Base-by-base conservation (phyloP, 1,140 invertebrate species). In the Drosophila nebulosa region DNA sequence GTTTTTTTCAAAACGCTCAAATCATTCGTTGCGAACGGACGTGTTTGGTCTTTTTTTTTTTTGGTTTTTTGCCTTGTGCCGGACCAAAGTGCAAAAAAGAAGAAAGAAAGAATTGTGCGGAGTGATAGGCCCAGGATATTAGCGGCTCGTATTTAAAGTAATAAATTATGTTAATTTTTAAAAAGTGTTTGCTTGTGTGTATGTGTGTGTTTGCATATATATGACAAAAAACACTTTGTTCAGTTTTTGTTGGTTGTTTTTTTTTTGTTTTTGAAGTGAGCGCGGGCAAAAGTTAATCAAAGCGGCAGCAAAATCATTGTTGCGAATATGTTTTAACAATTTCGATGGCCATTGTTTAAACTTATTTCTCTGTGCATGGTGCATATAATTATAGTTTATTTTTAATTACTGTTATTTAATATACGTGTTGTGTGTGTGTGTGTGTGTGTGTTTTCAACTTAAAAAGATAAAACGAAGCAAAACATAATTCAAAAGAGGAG, bases 31-130 rank as follows among this genome's bases (percentile, higher is more conserved):
- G 57, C 21, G 32, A 59, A 16, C 57, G 57, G 57, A 59, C 57
- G 57, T 59, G 57, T 16, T 59, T 59, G 18, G 3, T 18, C 21
- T 59, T 42, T 36, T 59, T 26, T 39, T 21, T 59, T 12, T 39
- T 59, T 36, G 36, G 35, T 32, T 36, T 57, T 32, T 57, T n/a
- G n/a, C n/a, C n/a, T n/a, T n/a, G 21, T 16, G 35, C 42, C 42
- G 36, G 59, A 51, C 26, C 26, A 61, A 61, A 61, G 14, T 36
- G 59, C 12, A 50, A 61, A 51, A 24, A 5, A 59, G 22, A 22
- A 18, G 12, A 22, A 58, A 52, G 10, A 50, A 35, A 63, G n/a
- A 52, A 52, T 18, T 63, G 46, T 53, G 16, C 59, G 16, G 9
- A 24, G 39, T 46, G 39, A 42, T 42, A 36, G 21, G 53, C 27